These are phyloP conservation scores for Drosophila nigromelanica DNA, from an alignment of 1,140 invertebrate species.

Conservation along the genomic window DNA sequence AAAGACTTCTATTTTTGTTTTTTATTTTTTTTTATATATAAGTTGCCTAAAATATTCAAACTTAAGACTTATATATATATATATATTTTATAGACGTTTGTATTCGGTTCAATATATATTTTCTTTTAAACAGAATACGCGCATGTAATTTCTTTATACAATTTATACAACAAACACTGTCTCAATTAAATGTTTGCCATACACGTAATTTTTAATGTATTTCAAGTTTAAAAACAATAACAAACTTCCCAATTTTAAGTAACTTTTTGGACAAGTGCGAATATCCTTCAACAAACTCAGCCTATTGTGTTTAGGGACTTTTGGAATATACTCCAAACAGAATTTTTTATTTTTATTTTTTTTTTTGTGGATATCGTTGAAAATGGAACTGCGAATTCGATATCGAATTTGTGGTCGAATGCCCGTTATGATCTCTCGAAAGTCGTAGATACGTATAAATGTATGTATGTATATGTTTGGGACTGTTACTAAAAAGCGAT, in stretches of 20 bases:
- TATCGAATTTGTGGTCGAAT: conserved; percentile 14
- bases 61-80: conserved; percentile 29
- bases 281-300: no score
- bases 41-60: conserved; percentile 25
- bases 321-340: no score
- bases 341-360: neutral
- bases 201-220: conserved; percentile 21
- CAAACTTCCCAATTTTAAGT: neutral
- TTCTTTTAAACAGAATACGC: neutral
- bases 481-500: neutral
- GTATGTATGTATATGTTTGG: conserved; percentile 1
- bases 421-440: conserved; percentile 38
- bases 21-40: conserved; percentile 11
- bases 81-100: conserved; percentile 20
- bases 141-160: conserved; percentile 11
- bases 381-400: neutral
- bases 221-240: neutral
- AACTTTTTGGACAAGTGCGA: neutral
- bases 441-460: conserved; percentile 10
- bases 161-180: conserved; percentile 20
- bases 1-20: conserved; percentile 31
- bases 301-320: no score
- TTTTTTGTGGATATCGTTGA: conserved; percentile 9
- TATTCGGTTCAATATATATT: conserved; percentile 10
- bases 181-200: conserved; percentile 49